Conservation (phyloP, 2,113 vertebrate species). For the Notiomystis cincta region DNA sequence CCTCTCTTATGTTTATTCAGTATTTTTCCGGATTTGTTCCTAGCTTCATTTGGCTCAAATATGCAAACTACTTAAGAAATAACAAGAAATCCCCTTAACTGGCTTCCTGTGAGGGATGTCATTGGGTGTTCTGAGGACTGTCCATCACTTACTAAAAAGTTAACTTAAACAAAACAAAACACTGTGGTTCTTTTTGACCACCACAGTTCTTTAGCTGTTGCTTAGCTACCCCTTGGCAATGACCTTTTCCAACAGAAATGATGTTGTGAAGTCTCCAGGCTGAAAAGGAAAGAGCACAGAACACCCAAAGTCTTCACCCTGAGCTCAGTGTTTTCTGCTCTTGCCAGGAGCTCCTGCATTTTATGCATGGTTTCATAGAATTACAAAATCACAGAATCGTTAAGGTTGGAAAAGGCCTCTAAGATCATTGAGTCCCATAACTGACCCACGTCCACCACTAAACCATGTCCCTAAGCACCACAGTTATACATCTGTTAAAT, state of each 20-base stretch:
- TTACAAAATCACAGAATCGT: background rate
- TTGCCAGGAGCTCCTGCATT: background rate
- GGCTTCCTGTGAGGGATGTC: background rate
- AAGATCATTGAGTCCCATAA: background rate
- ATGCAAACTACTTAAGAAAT: background rate
- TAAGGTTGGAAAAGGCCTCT: background rate
- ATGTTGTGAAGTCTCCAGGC: background rate
- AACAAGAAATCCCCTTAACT: background rate
- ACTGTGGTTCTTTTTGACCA: background rate
- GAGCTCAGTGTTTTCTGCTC: background rate
- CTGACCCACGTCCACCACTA: background rate
- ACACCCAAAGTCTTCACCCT: background rate
- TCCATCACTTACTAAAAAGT: background rate
- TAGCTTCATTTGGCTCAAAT: background rate
- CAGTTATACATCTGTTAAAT: background rate
- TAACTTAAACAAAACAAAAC: background rate
- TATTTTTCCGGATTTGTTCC: background rate
- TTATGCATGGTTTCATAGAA: background rate
- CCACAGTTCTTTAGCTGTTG: background rate
- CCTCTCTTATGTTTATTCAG: background rate
- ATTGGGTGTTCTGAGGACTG: background rate
- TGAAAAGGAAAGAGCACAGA: background rate
- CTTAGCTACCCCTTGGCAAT: slow-evolving; percentile 15
- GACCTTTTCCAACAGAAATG: slow-evolving; percentile 13
- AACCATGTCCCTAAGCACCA: background rate